Base-by-base conservation (phyloP, 1,140 invertebrate species). In the Brachionus paranguensis region DNA sequence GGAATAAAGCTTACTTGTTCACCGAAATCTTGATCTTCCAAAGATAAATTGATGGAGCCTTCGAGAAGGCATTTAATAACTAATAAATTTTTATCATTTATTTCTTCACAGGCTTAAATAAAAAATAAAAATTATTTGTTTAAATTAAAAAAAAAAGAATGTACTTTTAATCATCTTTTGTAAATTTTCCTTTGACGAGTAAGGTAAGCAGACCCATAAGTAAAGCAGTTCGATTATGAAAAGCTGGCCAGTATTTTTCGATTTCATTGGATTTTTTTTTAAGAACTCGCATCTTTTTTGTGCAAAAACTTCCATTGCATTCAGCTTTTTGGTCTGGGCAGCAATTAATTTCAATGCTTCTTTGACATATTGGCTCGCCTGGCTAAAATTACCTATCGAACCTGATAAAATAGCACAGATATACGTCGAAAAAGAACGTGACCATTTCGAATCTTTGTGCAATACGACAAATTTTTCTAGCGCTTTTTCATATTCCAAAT, bases 191-290 rank as follows among this genome's bases (percentile, higher is more conserved):
- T 78, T 53, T 3, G 88, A 91, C 87, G 92, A 93, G 24, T 92
- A 92, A 2, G 93, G 91, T 85, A 94, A 88, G 3, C 92, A 91
- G 86, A 93, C 93, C 93, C 93, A 94, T 29, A 94, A 88, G 85
- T 93, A 93, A 4, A 94, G 88, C 85, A 93, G 89, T 87, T 94
- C 93, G 86, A 93, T 92, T 41, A 92, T 90, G 12, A 93, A 89
- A 45, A 93, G 87, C 84, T 91, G 90, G 87, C 92, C 93, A 86
- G 86, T 86, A 50, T 47, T 83, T 50, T 37, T 1, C 85, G 43
- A 24, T 45, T 86, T 87, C 1, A 87, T 86, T 8, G 85, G 76
- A 20, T 72, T 64, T 72, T 88, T 89, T 84, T 87, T 88, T 60
- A 89, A 87, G 72, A 87, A 87, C 84, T 89, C 87, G 14, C 90